Percentiles rank a stretch among this genome's conserved stretches.
These are phyloP conservation scores for Pipistrellus nathusii DNA, from an alignment of 2,797 vertebrate genomes.

Conservation along the genomic window DNA sequence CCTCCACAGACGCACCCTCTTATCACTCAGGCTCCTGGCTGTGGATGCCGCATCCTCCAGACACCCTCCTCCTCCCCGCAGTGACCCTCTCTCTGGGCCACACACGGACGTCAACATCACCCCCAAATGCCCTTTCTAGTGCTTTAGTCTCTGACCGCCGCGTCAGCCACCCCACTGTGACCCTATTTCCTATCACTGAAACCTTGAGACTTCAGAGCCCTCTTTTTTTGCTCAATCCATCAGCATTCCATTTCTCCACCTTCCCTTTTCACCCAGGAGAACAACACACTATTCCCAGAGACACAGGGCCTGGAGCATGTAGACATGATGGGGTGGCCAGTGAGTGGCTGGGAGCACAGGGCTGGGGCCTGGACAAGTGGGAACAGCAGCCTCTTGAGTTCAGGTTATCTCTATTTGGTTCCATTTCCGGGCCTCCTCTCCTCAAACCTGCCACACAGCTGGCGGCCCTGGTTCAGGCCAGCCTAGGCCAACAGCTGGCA, in stretches of 20 bases:
- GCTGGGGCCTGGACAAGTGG: neutral
- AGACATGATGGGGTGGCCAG: rapidly evolving
- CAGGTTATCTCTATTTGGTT: neutral
- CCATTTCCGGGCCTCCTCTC: neutral
- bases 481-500: neutral
- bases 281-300: neutral
- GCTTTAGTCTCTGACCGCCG: neutral
- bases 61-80: neutral
- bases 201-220: neutral
- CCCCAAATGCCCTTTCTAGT: neutral
- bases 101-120: rapidly evolving
- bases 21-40: neutral
- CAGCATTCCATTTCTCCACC: neutral
- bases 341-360: neutral
- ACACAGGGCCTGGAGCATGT: neutral
- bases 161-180: neutral
- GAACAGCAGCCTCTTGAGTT: neutral
- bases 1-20: neutral
- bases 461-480: neutral
- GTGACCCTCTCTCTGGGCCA: neutral
- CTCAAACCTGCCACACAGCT: neutral
- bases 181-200: neutral
- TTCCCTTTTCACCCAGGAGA: neutral
- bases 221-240: neutral
- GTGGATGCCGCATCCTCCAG: neutral